phyloP scores from a whole-genome alignment of 1,140 invertebrate genomes.

The Brachionus rotundiformis region DNA sequence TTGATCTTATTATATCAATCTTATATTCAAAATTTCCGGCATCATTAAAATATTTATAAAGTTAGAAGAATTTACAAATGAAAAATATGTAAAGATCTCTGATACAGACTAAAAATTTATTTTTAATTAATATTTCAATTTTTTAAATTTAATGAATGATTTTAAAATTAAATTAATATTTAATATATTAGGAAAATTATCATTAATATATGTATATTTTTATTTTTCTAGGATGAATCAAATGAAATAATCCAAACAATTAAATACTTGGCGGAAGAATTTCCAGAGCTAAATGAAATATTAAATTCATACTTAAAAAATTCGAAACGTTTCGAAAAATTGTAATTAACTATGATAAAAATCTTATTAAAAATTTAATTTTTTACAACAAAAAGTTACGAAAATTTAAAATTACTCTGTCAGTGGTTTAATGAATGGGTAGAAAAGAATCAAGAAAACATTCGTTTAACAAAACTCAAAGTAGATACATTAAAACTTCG shows the following conservation, averaged over 20 bases:
- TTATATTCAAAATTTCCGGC: too few species aligned
- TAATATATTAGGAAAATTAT: too few species aligned
- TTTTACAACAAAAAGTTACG: background rate
- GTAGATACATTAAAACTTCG: background rate
- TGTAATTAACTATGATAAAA: background rate
- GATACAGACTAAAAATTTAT: too few species aligned
- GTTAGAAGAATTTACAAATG: too few species aligned
- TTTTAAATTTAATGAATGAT: too few species aligned
- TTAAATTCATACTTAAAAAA: background rate
- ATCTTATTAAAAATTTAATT: background rate
- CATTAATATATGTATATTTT: background rate
- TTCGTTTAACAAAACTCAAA: background rate
- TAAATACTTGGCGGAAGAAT: background rate
- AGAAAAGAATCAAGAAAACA: background rate
- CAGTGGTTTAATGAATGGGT: slow-evolving; percentile 17
- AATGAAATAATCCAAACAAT: slow-evolving; percentile 46
- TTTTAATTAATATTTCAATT: too few species aligned
- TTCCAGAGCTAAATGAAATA: background rate
- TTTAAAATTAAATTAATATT: too few species aligned
- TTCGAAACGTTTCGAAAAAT: slow-evolving; percentile 40
- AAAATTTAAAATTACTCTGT: slow-evolving; percentile 7
- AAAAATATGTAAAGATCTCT: too few species aligned
- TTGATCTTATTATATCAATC: too few species aligned
- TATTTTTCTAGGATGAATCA: background rate
- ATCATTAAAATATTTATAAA: too few species aligned